These are phyloP conservation scores for Ibidorhyncha struthersii DNA, from an alignment of 2,113 vertebrate genomes.

Conservation along the genomic window DNA sequence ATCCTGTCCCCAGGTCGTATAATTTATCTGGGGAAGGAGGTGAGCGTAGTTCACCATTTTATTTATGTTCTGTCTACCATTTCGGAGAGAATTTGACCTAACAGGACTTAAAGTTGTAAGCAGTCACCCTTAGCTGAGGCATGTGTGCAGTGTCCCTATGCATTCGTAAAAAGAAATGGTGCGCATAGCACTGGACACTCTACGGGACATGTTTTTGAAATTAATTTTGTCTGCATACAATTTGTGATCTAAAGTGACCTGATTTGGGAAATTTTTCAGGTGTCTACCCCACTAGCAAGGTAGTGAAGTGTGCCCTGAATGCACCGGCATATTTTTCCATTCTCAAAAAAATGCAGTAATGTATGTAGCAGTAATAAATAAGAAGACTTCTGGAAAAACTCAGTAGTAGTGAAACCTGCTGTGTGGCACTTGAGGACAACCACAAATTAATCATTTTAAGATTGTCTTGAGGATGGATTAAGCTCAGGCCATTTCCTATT, in stretches of 20 bases:
- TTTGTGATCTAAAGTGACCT: not conserved
- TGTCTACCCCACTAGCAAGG: not conserved
- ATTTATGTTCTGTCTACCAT: not conserved
- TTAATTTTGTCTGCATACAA: not conserved
- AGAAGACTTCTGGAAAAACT: not conserved
- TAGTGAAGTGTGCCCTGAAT: not conserved
- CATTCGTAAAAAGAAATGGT: not conserved
- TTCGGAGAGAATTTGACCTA: not conserved
- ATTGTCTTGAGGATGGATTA: not conserved
- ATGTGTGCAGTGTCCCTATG: not conserved
- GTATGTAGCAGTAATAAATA: not conserved
- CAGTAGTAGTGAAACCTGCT: not conserved
- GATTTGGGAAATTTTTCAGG: not conserved
- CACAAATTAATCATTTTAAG: not conserved
- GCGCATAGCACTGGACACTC: not conserved
- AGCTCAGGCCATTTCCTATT: conserved; percentile 1
- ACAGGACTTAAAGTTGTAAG: not conserved
- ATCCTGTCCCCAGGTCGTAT: not conserved
- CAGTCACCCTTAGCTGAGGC: not conserved
- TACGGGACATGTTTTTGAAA: not conserved
- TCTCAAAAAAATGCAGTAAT: not conserved
- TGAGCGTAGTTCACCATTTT: not conserved
- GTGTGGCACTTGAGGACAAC: not conserved
- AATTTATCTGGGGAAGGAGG: not conserved
- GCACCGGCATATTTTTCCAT: not conserved